Evolutionary conservation across 2,888 invertebrate species (phyloP).

Genomic region (Crematogaster levior): DNA sequence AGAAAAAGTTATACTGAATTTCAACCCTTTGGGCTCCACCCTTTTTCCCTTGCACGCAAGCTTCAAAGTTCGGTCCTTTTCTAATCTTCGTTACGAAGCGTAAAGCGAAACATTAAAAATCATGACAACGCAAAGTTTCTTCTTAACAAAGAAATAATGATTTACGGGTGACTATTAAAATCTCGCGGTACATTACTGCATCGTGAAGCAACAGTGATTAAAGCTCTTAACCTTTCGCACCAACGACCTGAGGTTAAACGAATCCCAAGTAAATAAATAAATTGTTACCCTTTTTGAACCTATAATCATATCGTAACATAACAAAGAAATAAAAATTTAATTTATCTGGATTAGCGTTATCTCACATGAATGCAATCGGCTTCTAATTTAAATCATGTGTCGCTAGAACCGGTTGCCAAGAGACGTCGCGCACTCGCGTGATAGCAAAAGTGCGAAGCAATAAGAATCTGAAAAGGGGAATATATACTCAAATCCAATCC

Average conservation of each 20-base stretch:
- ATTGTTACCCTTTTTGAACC: slow-evolving; percentile 3
- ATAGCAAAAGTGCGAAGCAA: slow-evolving; percentile 5
- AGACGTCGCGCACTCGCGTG: slow-evolving; percentile 5
- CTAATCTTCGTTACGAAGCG: slow-evolving; percentile 29
- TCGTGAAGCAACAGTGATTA: slow-evolving; percentile 25
- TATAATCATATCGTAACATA: slow-evolving; percentile 9
- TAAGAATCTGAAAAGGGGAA: not conserved
- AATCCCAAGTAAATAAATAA: slow-evolving; percentile 40
- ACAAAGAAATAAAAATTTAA: slow-evolving; percentile 13
- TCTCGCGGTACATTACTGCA: slow-evolving; percentile 19
- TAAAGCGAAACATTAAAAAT: slow-evolving; percentile 52
- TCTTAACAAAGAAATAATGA: slow-evolving; percentile 42
- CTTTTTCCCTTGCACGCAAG: slow-evolving; percentile 38
- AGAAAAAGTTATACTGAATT: slow-evolving; percentile 44
- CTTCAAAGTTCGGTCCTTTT: slow-evolving; percentile 22
- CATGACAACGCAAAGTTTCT: slow-evolving; percentile 41
- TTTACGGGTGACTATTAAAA: slow-evolving; percentile 49
- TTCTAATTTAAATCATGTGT: not conserved
- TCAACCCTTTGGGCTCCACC: slow-evolving; percentile 28
- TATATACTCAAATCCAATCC: not conserved
- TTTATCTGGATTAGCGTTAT: slow-evolving; percentile 13
- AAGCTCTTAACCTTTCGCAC: slow-evolving; percentile 20
- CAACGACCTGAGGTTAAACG: slow-evolving; percentile 10
- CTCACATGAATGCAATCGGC: not conserved
- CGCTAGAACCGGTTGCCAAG: slow-evolving; percentile 15